Base-by-base conservation (phyloP, 2,888 invertebrate species). In the Lycaena phlaeas region DNA sequence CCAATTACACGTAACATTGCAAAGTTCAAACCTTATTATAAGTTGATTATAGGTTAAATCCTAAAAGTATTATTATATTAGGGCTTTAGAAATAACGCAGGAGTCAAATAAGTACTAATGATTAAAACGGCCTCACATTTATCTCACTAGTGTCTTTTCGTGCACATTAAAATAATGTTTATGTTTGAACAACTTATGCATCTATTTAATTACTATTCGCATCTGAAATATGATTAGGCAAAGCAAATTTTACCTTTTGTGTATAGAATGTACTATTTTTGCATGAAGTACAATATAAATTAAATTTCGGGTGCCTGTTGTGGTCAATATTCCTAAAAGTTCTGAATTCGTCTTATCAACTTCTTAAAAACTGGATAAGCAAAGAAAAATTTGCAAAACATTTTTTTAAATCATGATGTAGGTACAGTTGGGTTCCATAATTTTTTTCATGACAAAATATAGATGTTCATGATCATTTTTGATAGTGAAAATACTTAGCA, bases 101-200 rank as follows among this genome's bases (percentile, higher is more conserved):
- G 29, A 44, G 40, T 10, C n/a, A 15, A 11, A 34, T 27, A 36
- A 36, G 18, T 11, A 17, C 10, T 14, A 11, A 10, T 39, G 22
- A 28, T 11, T n/a, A 15, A 31, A 36, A 43, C 34, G 38, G 41
- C 7, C 41, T 44, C 42, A 49, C 55, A 57, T 52, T 53, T 61
- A 62, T 78, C 78, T 78, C 78, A 79, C 79, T 79, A 73, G 66
- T 73, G 79, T 79, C 78, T 79, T 79, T 73, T 75, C 69, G 67
- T 70, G 68, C 66, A 60, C 65, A 49, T 53, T 53, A 51, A 43
- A 27, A 27, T 27, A 36, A 30, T 44, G 18, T 10, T 34, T 46
- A 44, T 15, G 42, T 15, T 31, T 27, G 22, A 44, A 37, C 12
- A 43, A 40, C 34, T 39, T 39, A 39, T 22, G 27, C 45, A 42